A percentile compares a stretch with the other conserved stretches of the same genome.
These are phyloP conservation scores for Sphenopsis melanotis DNA, from an alignment of 2,797 vertebrate genomes.

Conservation along the genomic window DNA sequence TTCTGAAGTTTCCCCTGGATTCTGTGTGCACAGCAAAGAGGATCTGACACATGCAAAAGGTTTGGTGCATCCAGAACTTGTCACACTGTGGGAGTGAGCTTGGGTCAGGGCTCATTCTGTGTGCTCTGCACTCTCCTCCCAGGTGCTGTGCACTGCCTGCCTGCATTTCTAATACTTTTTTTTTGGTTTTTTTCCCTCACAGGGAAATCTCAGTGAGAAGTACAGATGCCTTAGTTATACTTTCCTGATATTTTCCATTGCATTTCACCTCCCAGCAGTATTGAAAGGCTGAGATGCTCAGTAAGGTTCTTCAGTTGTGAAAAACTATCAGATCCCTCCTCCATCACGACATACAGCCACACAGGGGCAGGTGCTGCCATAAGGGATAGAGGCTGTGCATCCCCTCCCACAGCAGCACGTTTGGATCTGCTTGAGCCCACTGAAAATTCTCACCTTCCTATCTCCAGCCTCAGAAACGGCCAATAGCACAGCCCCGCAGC, in stretches of 20 bases:
- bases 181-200: fast-evolving
- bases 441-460: neutral
- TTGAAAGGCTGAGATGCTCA: neutral
- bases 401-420: neutral
- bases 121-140: neutral
- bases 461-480: neutral
- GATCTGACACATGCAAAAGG: neutral
- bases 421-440: neutral
- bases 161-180: neutral
- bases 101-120: neutral
- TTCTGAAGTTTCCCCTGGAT: neutral
- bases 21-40: neutral
- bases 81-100: fast-evolving
- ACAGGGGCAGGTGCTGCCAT: neutral
- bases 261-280: neutral
- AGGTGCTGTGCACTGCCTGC: neutral
- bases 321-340: neutral
- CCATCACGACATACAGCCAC: fast-evolving
- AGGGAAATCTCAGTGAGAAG: neutral
- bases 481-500: fast-evolving
- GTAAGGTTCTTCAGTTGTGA: neutral
- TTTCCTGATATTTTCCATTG: neutral
- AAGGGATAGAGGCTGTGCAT: neutral
- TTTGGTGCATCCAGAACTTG: neutral
- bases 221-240: neutral